Base-by-base conservation (phyloP, 2,888 invertebrate genomes). In the Tupiocoris notatus region DNA sequence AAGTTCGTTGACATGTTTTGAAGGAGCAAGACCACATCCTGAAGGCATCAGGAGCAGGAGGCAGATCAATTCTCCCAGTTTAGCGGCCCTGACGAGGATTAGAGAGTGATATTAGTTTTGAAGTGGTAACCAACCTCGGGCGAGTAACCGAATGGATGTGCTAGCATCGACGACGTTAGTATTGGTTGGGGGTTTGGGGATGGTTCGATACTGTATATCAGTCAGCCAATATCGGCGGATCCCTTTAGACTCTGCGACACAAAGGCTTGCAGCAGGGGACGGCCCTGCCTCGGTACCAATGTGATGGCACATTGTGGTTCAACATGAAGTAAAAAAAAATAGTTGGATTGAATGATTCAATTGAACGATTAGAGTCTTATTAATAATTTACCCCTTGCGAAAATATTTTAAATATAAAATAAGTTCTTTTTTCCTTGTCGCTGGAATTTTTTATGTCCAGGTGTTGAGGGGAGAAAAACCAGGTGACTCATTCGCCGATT, bases 1-100 rank as follows among this genome's bases (percentile, higher is more conserved):
- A 70, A 70, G 67, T 70, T 70, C 22, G 70, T 70, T 70, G 70
- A 70, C 70, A 70, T 70, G 70, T 70, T 70, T 70, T 61, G 70
- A 70, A 59, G 70, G 20, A 25, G 61, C 39, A 39, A 39, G 39
- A n/a, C n/a, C n/a, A n/a, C n/a, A n/a, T n/a, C n/a, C n/a, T n/a
- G n/a, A 39, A 39, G 39, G 39, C 39, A n/a, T n/a, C n/a, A 39
- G 39, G 39, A 39, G 39, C 3, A 39, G 39, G 39, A 39, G 39
- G 39, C 39, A 39, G 39, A 39, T 39, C 39, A 39, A 39, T 39
- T 39, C 39, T 39, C 39, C 39, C 39, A 39, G 39, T 39, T 39
- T 39, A 12, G 39, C 39, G 39, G 12, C 39, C 39, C 39, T 39
- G 39, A 39, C 6, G 39, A 39, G 39, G 39, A 39, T 39, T 39